phyloP scores from a whole-genome alignment of 2,888 invertebrate species.

The Tolmerus cingulatus region DNA sequence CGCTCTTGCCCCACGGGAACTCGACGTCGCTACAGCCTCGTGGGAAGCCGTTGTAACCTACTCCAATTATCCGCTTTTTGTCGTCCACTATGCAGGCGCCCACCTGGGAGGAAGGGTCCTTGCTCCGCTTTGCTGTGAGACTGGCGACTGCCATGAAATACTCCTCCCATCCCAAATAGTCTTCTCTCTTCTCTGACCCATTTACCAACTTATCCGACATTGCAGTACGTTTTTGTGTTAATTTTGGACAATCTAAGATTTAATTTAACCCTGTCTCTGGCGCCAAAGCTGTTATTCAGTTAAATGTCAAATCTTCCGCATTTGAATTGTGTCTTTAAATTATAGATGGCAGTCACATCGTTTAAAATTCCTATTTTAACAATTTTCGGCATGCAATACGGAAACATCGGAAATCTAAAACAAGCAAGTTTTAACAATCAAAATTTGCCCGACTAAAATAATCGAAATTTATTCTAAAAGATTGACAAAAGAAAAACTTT shows the following conservation, averaged over 20 bases:
- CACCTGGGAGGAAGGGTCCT: slow-evolving; percentile 92
- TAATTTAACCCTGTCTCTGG: background rate
- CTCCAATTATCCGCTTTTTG: slow-evolving; percentile 83
- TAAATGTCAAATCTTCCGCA: background rate
- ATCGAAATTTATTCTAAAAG: no score
- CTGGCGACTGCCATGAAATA: slow-evolving; percentile 96
- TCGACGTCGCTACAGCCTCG: slow-evolving; percentile 85
- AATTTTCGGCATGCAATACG: no score
- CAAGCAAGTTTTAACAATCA: no score
- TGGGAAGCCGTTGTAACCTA: slow-evolving; percentile 99
- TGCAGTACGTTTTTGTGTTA: background rate
- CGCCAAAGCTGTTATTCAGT: background rate
- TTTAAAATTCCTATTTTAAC: no score
- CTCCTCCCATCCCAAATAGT: slow-evolving; percentile 87
- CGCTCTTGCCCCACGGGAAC: slow-evolving; percentile 85
- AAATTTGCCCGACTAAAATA: no score
- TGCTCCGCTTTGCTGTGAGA: slow-evolving; percentile 90
- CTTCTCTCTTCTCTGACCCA: slow-evolving; percentile 65
- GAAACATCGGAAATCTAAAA: no score
- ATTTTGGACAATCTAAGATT: background rate
- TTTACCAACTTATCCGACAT: background rate
- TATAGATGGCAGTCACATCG: background rate
- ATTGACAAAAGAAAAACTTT: no score
- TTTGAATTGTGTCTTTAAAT: background rate
- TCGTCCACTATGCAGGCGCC: slow-evolving; percentile 95